Percentiles rank a stretch among this genome's conserved stretches.
phyloP scores from a whole-genome alignment of 2,113 vertebrate species.

The Heterocephalus glaber region DNA sequence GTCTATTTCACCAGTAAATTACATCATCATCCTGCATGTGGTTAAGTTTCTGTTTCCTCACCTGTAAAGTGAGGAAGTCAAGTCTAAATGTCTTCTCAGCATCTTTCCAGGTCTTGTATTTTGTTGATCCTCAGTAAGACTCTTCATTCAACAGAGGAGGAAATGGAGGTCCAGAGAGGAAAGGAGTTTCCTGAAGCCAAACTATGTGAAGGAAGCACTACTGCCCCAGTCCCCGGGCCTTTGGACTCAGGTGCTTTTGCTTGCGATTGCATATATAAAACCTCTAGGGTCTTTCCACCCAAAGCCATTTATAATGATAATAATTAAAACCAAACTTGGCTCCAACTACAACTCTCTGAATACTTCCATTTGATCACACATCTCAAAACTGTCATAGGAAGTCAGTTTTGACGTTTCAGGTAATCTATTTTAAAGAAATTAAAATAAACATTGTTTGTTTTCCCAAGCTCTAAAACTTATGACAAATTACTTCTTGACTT shows the following conservation, averaged over 20 bases:
- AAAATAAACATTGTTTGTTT: constrained; percentile 28
- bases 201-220: rapidly evolving
- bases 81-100: not conserved
- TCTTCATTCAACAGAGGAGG: not conserved
- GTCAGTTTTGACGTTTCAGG: not conserved
- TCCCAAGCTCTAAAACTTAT: not conserved
- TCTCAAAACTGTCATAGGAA: not conserved
- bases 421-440: constrained; percentile 30
- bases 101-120: not conserved
- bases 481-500: constrained; percentile 27
- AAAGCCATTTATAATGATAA: not conserved
- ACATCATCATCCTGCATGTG: not conserved
- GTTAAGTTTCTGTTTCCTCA: not conserved
- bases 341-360: not conserved
- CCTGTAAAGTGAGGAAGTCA: not conserved
- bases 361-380: not conserved
- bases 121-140: not conserved
- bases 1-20: not conserved
- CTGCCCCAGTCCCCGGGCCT: not conserved
- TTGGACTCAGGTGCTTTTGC: not conserved
- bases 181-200: not conserved
- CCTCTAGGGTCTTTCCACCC: not conserved
- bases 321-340: not conserved
- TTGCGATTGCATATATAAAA: not conserved
- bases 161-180: not conserved